Base-by-base conservation (phyloP, 1,140 invertebrate species). In the Stegodyphus dumicola region DNA sequence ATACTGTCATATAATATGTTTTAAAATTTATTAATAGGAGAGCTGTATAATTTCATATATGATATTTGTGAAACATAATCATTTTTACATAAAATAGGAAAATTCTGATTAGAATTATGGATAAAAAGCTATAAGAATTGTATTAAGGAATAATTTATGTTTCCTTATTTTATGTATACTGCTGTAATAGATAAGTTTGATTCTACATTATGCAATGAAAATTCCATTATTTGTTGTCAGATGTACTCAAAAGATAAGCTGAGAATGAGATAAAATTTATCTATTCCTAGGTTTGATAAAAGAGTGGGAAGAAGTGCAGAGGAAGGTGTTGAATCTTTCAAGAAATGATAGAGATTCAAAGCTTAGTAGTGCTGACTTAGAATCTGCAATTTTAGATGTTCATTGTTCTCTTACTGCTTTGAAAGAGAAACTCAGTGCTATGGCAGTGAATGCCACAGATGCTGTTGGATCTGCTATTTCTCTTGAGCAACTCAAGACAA, bases 201-300 rank as follows among this genome's bases (percentile, higher is more conserved):
- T 15, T 60, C 56, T 60, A 9, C 15, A 9, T 60, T 60, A 15
- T 60, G 33, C 33, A 3, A 33, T 33, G 33, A 1, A 33, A 33
- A 33, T 33, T 33, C 33, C 33, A 33, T 33, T 33, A 3, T 33
- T 33, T 33, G 1, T 33, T 33, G 33, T 33, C 33, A 33, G 1
- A 33, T 33, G 33, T 33, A 33, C 33, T 33, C 33, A 33, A 3
- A 33, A 33, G 33, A 33, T 33, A 33, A 33, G 33, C 33, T 33
- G 33, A 33, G 3, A 33, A 33, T 33, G 33, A 33, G 33, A 33
- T 33, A 33, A 33, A 33, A 33, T 33, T 33, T 33, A 10, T n/a
- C 51, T n/a, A 5, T 51, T 56, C 56, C 2, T 49, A 85, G 81
- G 67, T 33, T 60, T 85, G 52, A 85, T 85, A 53, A 85, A 76